phyloP scores from a whole-genome alignment of 2,797 vertebrate genomes.

The Lindbergichthys nudifrons region DNA sequence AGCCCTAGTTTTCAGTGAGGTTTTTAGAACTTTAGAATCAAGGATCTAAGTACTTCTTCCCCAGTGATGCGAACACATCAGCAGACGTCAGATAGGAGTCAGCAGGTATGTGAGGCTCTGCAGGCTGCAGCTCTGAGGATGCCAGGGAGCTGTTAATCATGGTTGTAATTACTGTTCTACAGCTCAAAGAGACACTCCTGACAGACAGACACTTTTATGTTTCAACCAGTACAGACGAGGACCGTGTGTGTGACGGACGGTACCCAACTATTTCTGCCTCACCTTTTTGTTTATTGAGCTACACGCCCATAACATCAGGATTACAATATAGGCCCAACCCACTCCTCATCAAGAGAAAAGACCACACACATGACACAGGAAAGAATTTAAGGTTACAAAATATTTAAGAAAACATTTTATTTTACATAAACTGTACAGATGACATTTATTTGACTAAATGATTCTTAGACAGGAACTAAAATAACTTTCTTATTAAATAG shows the following conservation, averaged over 20 bases:
- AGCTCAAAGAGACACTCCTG: constrained; percentile 30
- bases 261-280: constrained; percentile 29
- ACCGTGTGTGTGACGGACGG: constrained; percentile 13
- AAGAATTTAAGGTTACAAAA: constrained; percentile 81
- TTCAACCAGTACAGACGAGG: constrained; percentile 37
- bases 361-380: constrained; percentile 44
- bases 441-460: constrained; percentile 96
- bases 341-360: not conserved
- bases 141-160: constrained; percentile 62
- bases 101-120: constrained; percentile 36
- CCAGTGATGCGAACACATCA: not conserved
- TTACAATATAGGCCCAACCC: not conserved
- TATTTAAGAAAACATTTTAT: constrained; percentile 90
- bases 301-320: constrained; percentile 9
- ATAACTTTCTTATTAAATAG: constrained; percentile 97
- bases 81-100: constrained; percentile 13
- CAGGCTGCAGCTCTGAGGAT: constrained; percentile 31
- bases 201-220: constrained; percentile 45
- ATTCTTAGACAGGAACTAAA: constrained; percentile 96
- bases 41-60: too few relatives aligned
- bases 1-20: too few relatives aligned
- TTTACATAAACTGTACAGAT: constrained; percentile 99
- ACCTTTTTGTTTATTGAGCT: constrained; percentile 34
- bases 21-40: too few relatives aligned
- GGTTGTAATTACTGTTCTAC: constrained; percentile 59